Base-by-base conservation (phyloP, 2,888 invertebrate genomes). In the Amorpha juglandis region DNA sequence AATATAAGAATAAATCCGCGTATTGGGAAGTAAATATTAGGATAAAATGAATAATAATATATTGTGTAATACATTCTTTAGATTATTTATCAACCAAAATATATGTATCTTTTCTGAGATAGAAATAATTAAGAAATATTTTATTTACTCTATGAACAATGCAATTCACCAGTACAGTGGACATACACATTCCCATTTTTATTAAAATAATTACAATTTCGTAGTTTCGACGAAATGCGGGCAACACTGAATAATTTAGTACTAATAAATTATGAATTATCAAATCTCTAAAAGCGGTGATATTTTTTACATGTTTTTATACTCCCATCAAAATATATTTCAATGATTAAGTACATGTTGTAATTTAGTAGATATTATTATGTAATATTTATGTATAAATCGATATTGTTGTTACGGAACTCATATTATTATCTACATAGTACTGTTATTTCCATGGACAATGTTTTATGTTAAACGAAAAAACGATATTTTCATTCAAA, bases 381-480 rank as follows among this genome's bases (percentile, higher is more conserved):
- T 38, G 35, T 58, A 58, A 38, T 58, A 66, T 70, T 66, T 69
- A 68, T 69, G 63, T 71, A 70, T 58, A 50, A 58, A 58, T 42
- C 58, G 38, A 58, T 58, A 58, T 19, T 19, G 55, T 65, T 65
- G 65, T 65, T 74, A 81, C 87, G 90, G 89, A 91, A 88, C 89
- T 88, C 89, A 81, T 91, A 90, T 90, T 91, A 89, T 89, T 84
- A 86, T 84, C 69, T 84, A 71, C 74, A 90, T 91, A 90, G 86
- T 90, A 90, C 89, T 78, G 89, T 79, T 83, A 87, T 89, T 89
- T 90, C 90, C 88, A 85, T 75, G 69, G 67, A 80, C 79, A 83
- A 84, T 62, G 65, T 48, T 78, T 77, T 71, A 71, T 38, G 16
- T 9, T 38, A 33, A 19, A 42, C 58, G 42, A 58, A 58, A 53